Base-by-base conservation (phyloP, 2,888 invertebrate species). In the Lycophotia porphyrea region DNA sequence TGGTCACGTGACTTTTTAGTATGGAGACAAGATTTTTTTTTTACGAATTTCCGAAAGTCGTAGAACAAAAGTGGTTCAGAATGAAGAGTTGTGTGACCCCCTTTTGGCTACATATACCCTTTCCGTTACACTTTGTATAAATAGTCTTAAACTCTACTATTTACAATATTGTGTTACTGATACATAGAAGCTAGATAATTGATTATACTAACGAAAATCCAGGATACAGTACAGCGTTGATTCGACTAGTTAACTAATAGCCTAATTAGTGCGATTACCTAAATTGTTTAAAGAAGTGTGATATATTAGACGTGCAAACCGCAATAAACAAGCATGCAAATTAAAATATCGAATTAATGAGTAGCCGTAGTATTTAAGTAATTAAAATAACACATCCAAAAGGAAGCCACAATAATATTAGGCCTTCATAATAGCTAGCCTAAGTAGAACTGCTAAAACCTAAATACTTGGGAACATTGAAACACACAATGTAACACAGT, bases 401-500 rank as follows among this genome's bases (percentile, higher is more conserved):
- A 47, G 36, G 9, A 60, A 74, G 15, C 42, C 0, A 4, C 13
- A n/a, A 34, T 13, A 42, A 42, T 21, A 42, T 44, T 4, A 42
- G 1, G 11, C 27, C 11, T 44, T 44, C 27, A 34, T 15, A 74
- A 75, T 34, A 34, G 2, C 15, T 42, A 18, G 13, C 24, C 3
- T 24, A 71, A 1, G 8, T 58, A 24, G 21, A 36, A 36, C 36
- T 9, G 13, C 11, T 9, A 31, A 39, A 61, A 49, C 39, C 58
- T 49, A 27, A 49, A 42, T 44, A 34, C 34, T 31, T 39, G 5
- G 11, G 15, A 49, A 58, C 15, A 13, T 73, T n/a, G 3, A 3
- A 65, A 69, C 27, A 80, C 44, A 61, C 58, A 81, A 69, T 55
- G 36, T 21, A 42, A 58, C 47, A 21, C 65, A n/a, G 80, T 74